phyloP scores from a whole-genome alignment of 2,113 vertebrate genomes.

The Pelusios castaneus region DNA sequence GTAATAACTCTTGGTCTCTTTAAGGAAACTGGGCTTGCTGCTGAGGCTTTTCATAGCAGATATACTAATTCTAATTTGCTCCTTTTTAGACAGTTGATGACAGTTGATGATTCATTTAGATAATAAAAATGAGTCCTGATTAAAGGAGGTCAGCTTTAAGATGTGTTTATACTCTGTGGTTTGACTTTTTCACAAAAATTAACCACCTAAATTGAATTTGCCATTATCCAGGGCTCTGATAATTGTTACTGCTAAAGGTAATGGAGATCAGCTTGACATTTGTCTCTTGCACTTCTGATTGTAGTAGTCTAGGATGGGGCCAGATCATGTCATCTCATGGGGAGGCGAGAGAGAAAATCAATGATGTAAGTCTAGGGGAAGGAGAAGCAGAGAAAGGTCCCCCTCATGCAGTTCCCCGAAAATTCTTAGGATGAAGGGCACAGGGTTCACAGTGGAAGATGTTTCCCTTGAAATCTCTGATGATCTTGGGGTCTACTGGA shows the following conservation, averaged over 20 bases:
- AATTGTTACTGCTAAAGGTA: slow-evolving; percentile 36
- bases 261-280: not conserved
- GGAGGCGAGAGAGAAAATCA: slow-evolving; percentile 11
- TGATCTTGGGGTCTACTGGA: not conserved
- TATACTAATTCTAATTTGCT: slow-evolving; percentile 29
- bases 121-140: slow-evolving; percentile 47
- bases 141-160: slow-evolving; percentile 47
- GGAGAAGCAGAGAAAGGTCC: not conserved
- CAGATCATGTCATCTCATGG: not conserved
- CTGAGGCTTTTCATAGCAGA: slow-evolving; percentile 40
- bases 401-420: not conserved
- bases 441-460: not conserved
- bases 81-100: slow-evolving; percentile 46
- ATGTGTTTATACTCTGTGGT: slow-evolving; percentile 26
- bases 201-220: slow-evolving; percentile 21
- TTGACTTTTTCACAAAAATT: slow-evolving; percentile 10
- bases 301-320: slow-evolving; percentile 21
- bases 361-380: not conserved
- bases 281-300: slow-evolving; percentile 21
- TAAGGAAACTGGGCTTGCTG: slow-evolving; percentile 28
- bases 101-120: slow-evolving; percentile 60
- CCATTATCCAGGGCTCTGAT: not conserved
- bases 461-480: not conserved
- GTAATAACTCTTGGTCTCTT: not conserved
- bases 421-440: not conserved